Evolutionary conservation across 1,140 invertebrate genomes (phyloP).

Genomic region (Drosophila jambulina): DNA sequence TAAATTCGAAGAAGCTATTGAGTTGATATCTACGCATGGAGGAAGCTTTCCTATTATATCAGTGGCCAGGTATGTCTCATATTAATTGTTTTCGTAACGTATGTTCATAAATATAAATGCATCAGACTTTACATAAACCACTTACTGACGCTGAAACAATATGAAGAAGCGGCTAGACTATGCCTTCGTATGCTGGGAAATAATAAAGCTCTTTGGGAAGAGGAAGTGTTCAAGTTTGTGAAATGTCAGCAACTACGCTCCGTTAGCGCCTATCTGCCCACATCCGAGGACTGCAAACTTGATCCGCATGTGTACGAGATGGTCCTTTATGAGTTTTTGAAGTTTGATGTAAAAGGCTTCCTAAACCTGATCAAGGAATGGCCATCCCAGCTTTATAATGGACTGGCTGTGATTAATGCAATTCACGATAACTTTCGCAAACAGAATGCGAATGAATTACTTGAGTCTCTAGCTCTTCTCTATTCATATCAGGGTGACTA

Average conservation of each 20-base stretch:
- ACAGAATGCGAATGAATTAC: slow-evolving; percentile 90
- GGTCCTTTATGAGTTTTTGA: slow-evolving; percentile 97
- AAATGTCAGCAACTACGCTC: slow-evolving; percentile 92
- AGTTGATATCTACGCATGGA: slow-evolving; percentile 87
- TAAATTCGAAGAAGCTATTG: slow-evolving; percentile 91
- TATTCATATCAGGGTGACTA: slow-evolving; percentile 96
- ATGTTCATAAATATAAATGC: neutral
- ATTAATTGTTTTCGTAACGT: neutral
- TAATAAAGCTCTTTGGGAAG: slow-evolving; percentile 96
- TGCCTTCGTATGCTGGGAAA: slow-evolving; percentile 92
- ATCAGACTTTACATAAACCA: slow-evolving; percentile 92
- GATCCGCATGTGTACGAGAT: slow-evolving; percentile 97
- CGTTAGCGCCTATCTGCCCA: slow-evolving; percentile 93
- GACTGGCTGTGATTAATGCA: slow-evolving; percentile 93
- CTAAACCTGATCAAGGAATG: slow-evolving; percentile 95
- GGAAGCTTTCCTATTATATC: slow-evolving; percentile 82
- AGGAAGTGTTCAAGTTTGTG: slow-evolving; percentile 96
- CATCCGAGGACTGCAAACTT: slow-evolving; percentile 89
- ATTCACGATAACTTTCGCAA: slow-evolving; percentile 92
- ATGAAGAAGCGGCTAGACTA: slow-evolving; percentile 93
- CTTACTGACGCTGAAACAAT: slow-evolving; percentile 90
- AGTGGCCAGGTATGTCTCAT: slow-evolving; percentile 62
- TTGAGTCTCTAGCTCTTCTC: slow-evolving; percentile 95
- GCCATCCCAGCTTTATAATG: slow-evolving; percentile 94
- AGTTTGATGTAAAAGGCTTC: slow-evolving; percentile 93